A percentile compares a stretch with the other conserved stretches of the same genome.
Evolutionary conservation across 2,797 vertebrate genomes (phyloP).

Genomic region (Tragelaphus oryx): DNA sequence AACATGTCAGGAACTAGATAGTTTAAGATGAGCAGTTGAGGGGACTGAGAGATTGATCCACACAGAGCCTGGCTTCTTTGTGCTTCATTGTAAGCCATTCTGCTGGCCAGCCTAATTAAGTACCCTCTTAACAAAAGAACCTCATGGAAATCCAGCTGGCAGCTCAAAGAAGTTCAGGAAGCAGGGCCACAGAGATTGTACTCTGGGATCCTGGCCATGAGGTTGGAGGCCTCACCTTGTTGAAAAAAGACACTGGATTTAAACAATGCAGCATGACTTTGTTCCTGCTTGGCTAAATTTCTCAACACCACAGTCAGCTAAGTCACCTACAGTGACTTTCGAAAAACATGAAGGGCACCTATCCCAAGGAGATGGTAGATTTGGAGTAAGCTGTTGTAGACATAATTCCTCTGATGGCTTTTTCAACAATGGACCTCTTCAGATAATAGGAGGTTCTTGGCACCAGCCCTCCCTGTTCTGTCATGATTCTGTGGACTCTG

Average conservation of each 20-base stretch:
- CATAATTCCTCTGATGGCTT: neutral
- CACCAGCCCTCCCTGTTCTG: accelerated
- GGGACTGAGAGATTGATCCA: neutral
- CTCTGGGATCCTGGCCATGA: neutral
- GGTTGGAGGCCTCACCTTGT: neutral
- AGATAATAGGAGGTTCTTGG: neutral
- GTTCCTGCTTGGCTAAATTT: neutral
- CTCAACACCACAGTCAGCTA: neutral
- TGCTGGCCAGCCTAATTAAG: neutral
- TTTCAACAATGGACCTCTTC: neutral
- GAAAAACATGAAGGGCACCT: neutral
- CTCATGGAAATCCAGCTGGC: neutral
- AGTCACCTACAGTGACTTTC: neutral
- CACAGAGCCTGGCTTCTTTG: neutral
- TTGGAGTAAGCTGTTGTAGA: neutral
- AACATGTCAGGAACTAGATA: neutral
- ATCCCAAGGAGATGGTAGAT: neutral
- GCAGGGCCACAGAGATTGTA: neutral
- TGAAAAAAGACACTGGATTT: neutral
- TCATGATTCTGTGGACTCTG: neutral
- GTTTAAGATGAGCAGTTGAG: neutral
- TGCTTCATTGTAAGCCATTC: neutral
- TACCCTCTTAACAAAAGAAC: neutral
- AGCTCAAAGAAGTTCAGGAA: neutral
- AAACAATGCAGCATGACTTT: neutral